Conservation (phyloP, 1,140 invertebrate genomes). For the Dendroctonus valens region DNA sequence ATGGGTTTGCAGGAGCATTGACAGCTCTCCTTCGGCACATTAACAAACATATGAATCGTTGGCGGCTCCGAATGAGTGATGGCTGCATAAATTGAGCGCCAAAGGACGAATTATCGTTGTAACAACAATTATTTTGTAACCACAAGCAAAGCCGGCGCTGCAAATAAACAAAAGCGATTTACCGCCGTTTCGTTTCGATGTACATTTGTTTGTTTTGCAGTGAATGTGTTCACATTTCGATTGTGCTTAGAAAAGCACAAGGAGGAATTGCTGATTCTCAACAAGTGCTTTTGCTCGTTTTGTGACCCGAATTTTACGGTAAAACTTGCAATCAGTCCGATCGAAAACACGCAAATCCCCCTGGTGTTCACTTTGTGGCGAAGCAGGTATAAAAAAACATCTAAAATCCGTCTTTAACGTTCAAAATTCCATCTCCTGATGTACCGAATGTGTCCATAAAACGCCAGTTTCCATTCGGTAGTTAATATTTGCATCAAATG, state of each 20-base stretch:
- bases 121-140: conserved; percentile 10
- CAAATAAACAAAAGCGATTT: background rate
- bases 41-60: conserved; percentile 4
- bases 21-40: conserved; percentile 3
- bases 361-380: too few relatives aligned
- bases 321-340: background rate
- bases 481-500: conserved; percentile 17
- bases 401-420: too few relatives aligned
- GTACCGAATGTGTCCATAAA: conserved; percentile 8
- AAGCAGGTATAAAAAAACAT: too few relatives aligned
- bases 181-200: too few relatives aligned
- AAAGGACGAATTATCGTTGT: conserved; percentile 2
- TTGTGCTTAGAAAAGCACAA: too few relatives aligned
- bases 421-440: conserved; percentile 4
- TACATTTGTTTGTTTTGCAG: too few relatives aligned
- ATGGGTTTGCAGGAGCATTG: background rate
- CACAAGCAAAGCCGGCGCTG: conserved; percentile 5
- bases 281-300: too few relatives aligned
- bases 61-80: background rate
- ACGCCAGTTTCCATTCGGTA: conserved; percentile 14
- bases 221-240: too few relatives aligned
- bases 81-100: background rate
- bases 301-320: background rate
- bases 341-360: too few relatives aligned
- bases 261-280: too few relatives aligned